These are phyloP conservation scores for Palloptera scutellata DNA, from an alignment of 2,888 invertebrate genomes.

Conservation along the genomic window DNA sequence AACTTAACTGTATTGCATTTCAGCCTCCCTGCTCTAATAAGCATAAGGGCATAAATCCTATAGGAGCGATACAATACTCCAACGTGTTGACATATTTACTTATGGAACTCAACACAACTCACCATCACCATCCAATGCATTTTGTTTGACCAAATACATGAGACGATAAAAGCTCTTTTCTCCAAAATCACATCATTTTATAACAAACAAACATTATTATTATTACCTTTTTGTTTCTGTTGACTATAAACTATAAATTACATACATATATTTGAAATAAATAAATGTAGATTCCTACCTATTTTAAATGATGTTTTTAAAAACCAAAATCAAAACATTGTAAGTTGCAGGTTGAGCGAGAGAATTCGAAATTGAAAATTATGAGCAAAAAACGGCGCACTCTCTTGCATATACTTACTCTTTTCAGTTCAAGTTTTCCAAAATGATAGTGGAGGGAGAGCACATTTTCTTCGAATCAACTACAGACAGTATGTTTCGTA, in stretches of 20 bases:
- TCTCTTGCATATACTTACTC: too few relatives aligned
- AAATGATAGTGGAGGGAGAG: too few relatives aligned
- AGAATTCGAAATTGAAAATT: too few relatives aligned
- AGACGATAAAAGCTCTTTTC: background rate
- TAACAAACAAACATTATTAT: constrained; percentile 7
- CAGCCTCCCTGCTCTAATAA: constrained; percentile 5
- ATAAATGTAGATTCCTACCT: background rate
- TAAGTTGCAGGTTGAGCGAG: too few relatives aligned
- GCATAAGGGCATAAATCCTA: background rate
- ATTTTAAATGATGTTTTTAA: too few relatives aligned
- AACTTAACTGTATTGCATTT: constrained; percentile 20
- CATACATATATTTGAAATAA: background rate
- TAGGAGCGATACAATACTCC: background rate
- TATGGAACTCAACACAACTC: background rate
- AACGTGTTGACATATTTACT: background rate
- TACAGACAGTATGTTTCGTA: too few relatives aligned
- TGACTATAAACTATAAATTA: constrained; percentile 5
- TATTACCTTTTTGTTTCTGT: constrained; percentile 9
- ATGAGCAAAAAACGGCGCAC: too few relatives aligned
- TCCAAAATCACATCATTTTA: background rate
- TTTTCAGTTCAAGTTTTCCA: too few relatives aligned
- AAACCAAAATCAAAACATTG: too few relatives aligned
- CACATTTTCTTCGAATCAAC: too few relatives aligned
- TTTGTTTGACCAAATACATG: background rate
- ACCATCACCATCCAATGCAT: background rate